Evolutionary conservation across 2,797 vertebrate genomes (phyloP).

Genomic region (Podargus strigoides): DNA sequence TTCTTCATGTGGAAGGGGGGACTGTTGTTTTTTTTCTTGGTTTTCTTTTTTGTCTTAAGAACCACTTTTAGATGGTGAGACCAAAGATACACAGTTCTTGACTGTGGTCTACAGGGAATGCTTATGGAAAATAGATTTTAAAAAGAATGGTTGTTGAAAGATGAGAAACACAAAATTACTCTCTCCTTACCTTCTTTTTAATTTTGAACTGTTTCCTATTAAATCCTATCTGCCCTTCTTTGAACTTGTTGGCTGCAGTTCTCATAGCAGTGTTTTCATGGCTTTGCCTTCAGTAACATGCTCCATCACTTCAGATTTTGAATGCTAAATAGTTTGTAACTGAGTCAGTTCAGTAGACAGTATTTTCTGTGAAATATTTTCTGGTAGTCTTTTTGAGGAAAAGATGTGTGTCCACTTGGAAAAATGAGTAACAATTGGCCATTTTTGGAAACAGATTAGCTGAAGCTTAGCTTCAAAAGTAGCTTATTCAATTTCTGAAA

Average conservation of each 20-base stretch:
- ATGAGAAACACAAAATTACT: not conserved
- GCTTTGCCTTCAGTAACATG: fast-evolving
- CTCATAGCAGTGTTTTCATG: not conserved
- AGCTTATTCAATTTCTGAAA: not conserved
- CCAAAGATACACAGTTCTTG: not conserved
- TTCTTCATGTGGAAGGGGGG: not conserved
- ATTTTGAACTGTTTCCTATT: not conserved
- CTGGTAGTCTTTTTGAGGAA: not conserved
- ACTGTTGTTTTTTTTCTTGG: not conserved
- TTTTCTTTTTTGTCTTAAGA: not conserved
- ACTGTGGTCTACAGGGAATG: not conserved
- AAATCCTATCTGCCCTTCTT: not conserved
- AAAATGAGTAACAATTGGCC: not conserved
- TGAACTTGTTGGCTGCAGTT: not conserved
- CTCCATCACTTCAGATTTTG: not conserved
- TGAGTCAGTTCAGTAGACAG: not conserved
- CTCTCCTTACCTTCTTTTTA: not conserved
- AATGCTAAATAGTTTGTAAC: not conserved
- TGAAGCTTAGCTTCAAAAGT: not conserved
- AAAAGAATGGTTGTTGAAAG: not conserved
- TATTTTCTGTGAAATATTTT: not conserved
- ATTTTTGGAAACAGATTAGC: not conserved
- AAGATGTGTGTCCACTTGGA: not conserved
- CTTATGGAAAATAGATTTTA: not conserved
- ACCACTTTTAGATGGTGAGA: not conserved